Evolutionary conservation across 2,888 invertebrate genomes (phyloP).

Genomic region (Chouioia cunea): DNA sequence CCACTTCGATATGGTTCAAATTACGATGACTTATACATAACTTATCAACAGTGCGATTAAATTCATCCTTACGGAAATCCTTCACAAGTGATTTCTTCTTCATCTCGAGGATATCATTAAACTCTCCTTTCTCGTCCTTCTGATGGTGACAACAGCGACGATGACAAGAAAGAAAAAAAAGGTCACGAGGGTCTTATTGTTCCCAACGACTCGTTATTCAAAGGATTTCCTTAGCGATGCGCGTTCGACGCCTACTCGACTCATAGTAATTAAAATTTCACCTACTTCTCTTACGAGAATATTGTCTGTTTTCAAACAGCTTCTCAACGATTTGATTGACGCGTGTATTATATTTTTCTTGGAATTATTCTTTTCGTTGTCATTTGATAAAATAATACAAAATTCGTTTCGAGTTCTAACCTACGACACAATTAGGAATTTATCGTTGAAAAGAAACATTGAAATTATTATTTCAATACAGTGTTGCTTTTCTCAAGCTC

Average conservation of each 20-base stretch:
- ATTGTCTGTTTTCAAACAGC: no score
- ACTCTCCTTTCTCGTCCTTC: slow-evolving; percentile 13
- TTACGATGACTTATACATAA: slow-evolving; percentile 14
- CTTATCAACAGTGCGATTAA: slow-evolving; percentile 18
- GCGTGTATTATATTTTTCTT: no score
- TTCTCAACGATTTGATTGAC: no score
- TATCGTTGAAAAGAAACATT: no score
- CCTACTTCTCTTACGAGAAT: background rate
- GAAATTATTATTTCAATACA: no score
- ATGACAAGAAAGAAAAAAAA: slow-evolving; percentile 7
- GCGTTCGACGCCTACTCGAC: background rate
- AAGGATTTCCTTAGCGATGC: slow-evolving; percentile 26
- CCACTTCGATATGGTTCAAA: background rate
- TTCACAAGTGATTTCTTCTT: slow-evolving; percentile 39
- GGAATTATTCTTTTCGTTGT: no score
- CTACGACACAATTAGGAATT: no score
- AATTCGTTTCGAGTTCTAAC: no score
- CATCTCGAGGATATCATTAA: slow-evolving; percentile 37
- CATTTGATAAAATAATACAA: no score
- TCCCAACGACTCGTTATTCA: slow-evolving; percentile 35
- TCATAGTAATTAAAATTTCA: slow-evolving; percentile 42
- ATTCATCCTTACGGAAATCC: slow-evolving; percentile 25
- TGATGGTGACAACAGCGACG: background rate
- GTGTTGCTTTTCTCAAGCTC: no score
- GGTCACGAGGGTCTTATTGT: slow-evolving; percentile 28